Evolutionary conservation across 2,797 vertebrate genomes (phyloP).

Genomic region (Oophaga sylvatica): DNA sequence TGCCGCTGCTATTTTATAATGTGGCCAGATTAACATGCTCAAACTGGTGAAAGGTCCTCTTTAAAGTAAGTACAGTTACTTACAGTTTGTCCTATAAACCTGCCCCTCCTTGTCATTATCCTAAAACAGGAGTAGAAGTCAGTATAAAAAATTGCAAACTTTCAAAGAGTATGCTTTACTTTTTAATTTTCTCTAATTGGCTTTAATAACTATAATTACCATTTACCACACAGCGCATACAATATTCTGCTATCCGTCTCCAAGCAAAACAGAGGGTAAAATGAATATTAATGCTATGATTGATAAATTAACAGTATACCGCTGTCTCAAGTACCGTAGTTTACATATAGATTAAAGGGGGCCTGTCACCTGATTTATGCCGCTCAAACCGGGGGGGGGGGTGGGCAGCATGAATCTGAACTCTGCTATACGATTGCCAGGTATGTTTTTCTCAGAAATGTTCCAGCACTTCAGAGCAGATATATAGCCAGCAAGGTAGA

Average conservation of each 20-base stretch:
- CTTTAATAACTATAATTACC: slow-evolving; percentile 52
- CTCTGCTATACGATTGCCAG: too few species aligned
- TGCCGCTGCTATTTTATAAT: too few species aligned
- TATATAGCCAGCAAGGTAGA: too few species aligned
- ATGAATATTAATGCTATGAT: neutral
- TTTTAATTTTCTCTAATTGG: slow-evolving; percentile 46
- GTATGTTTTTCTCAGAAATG: too few species aligned
- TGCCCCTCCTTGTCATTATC: slow-evolving; percentile 1
- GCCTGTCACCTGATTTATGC: neutral
- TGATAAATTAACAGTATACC: neutral
- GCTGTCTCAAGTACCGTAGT: neutral
- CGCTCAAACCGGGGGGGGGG: too few species aligned
- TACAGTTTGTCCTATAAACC: neutral
- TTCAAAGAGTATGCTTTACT: slow-evolving; percentile 9
- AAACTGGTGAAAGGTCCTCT: too few species aligned
- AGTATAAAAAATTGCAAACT: neutral
- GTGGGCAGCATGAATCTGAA: too few species aligned
- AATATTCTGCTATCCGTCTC: slow-evolving; percentile 18
- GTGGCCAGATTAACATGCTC: too few species aligned
- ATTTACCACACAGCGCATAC: slow-evolving; percentile 10
- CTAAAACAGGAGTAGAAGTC: neutral
- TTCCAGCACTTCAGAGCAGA: too few species aligned
- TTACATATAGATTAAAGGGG: neutral
- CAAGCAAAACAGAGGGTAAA: slow-evolving; percentile 25
- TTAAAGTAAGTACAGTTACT: neutral